phyloP scores from a whole-genome alignment of 1,140 invertebrate species.

The Nixonia krombeini region DNA sequence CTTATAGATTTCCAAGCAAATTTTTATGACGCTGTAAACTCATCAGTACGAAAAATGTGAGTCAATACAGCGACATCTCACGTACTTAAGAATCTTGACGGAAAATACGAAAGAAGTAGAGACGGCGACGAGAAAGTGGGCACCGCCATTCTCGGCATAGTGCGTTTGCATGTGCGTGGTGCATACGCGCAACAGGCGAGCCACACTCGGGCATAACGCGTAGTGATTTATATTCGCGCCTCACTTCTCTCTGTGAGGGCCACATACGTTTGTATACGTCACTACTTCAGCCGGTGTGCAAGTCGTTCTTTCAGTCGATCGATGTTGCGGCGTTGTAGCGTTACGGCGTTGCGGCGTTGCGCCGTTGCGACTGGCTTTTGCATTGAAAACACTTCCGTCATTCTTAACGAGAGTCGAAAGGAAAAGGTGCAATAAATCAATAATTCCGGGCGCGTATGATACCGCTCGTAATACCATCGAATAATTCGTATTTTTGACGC shows the following conservation, averaged over 20 bases:
- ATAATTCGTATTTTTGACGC: constrained; percentile 9
- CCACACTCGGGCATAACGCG: constrained; percentile 50
- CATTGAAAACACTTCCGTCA: constrained; percentile 43
- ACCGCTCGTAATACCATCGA: constrained; percentile 9
- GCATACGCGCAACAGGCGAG: constrained; percentile 32
- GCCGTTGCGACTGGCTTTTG: constrained; percentile 14
- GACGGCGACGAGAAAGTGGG: neutral
- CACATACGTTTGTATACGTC: constrained; percentile 57
- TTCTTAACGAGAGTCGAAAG: constrained; percentile 32
- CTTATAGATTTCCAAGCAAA: no score
- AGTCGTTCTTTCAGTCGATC: constrained; percentile 37
- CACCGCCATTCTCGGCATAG: neutral
- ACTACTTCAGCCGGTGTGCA: constrained; percentile 40
- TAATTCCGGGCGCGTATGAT: constrained; percentile 11
- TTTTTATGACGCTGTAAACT: no score
- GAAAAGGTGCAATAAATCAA: constrained; percentile 31
- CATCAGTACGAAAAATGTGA: no score
- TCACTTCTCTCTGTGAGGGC: constrained; percentile 56
- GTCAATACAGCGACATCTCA: no score
- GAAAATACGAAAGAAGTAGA: constrained; percentile 2
- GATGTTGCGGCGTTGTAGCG: constrained; percentile 28
- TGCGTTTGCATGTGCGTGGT: constrained; percentile 28
- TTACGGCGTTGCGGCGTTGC: no score
- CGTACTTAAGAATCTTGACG: no score
- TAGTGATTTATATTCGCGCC: constrained; percentile 62